Base-by-base conservation (phyloP, 2,888 invertebrate genomes). In the Heliothis peltigera region DNA sequence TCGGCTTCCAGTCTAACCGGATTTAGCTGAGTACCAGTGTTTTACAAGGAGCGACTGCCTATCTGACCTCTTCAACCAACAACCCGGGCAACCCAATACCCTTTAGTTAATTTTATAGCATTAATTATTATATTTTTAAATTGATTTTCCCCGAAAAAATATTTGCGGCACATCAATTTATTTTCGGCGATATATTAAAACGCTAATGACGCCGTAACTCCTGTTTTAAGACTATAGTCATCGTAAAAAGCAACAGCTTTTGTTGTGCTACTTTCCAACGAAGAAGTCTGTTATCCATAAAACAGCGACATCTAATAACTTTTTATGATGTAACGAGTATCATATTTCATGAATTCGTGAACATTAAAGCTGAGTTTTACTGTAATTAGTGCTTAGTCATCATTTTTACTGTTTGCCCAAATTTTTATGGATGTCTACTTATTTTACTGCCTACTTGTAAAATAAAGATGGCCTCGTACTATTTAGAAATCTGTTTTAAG, bases 291-390 rank as follows among this genome's bases (percentile, higher is more conserved):
- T 61, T 69, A 52, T 56, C 59, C 63, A 68, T 79, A 66, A 80
- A 80, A 70, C 5, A 56, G 72, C 46, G 81, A 80, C 77, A 77
- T 75, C 75, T 79, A 75, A 72, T 84, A 83, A 72, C 75, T 73
- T 83, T 84, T 84, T 82, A 82, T 70, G 81, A 74, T 74, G 70
- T 63, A 70, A 77, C 59, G 75, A 77, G 71, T 67, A 57, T 70
- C 72, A 79, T 74, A 74, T 70, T 79, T 79, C 56, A 69, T 52
- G 51, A 70, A 75, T 75, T 77, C 60, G 67, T 61, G 70, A 57
- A 62, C 67, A 51, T 25, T 48, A 46, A 62, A 49, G 47, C 17
- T 58, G 22, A 19, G n/a, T 65, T 78, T 64, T 64, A 55, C 54
- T 66, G 32, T 66, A 60, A 66, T 70, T 77, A 71, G 46, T 22